Percentiles rank a stretch among this genome's conserved stretches.
These are phyloP conservation scores for Taenioides sp. DNA, from an alignment of 2,797 vertebrate genomes.

Conservation along the genomic window DNA sequence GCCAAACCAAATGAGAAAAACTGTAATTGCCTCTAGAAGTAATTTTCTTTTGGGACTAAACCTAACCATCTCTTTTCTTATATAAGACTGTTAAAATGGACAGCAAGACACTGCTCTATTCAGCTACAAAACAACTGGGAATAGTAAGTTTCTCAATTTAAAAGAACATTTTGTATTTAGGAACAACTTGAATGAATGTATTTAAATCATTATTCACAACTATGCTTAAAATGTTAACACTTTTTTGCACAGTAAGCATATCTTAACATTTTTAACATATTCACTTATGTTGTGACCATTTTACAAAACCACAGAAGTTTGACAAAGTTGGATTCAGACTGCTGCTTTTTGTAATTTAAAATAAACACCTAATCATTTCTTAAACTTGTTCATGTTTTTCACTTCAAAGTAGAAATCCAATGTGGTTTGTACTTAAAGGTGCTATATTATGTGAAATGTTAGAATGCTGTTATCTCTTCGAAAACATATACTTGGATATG, in stretches of 20 bases:
- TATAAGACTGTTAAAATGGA: neutral
- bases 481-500: no score
- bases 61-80: neutral
- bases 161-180: neutral
- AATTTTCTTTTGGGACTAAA: neutral
- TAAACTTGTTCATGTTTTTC: neutral
- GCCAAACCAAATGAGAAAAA: conserved; percentile 2
- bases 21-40: neutral
- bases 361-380: neutral
- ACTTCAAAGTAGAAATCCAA: neutral
- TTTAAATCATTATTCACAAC: neutral
- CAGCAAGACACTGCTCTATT: neutral
- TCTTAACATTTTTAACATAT: neutral
- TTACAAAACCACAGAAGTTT: neutral
- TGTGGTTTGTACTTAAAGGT: neutral
- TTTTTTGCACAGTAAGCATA: no score
- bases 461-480: no score
- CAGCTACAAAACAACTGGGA: neutral
- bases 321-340: neutral
- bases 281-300: neutral
- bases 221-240: neutral
- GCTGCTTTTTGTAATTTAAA: conserved; percentile 10
- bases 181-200: neutral
- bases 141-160: neutral
- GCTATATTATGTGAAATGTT: no score